Percentiles rank a stretch among this genome's conserved stretches.
These are phyloP conservation scores for Mystacornis crossleyi DNA, from an alignment of 2,113 vertebrate genomes.

Conservation along the genomic window DNA sequence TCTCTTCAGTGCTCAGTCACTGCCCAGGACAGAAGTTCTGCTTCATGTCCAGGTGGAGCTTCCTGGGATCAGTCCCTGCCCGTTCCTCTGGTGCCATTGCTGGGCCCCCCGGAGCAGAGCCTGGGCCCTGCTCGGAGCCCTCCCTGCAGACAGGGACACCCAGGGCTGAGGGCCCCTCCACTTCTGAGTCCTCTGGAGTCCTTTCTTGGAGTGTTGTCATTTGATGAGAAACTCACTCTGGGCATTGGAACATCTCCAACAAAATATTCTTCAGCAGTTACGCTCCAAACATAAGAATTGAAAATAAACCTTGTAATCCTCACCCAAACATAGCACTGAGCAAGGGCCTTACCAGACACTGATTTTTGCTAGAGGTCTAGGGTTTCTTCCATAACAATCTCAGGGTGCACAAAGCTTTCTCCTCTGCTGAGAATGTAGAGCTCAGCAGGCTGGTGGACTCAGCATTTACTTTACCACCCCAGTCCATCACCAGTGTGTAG, in stretches of 20 bases:
- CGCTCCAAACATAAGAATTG: not conserved
- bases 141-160: not conserved
- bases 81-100: not conserved
- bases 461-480: not conserved
- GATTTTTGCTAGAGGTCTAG: not conserved
- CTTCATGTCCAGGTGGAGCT: not conserved
- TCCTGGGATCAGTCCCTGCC: not conserved
- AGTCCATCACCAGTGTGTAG: not conserved
- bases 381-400: not conserved
- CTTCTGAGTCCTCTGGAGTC: not conserved
- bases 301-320: not conserved
- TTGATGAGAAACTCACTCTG: not conserved
- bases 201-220: not conserved
- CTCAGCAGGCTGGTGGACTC: not conserved
- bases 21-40: not conserved
- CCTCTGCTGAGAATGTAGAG: not conserved
- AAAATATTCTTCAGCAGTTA: not conserved
- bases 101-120: not conserved
- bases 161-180: not conserved
- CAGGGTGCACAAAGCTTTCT: not conserved
- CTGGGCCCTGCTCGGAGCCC: not conserved
- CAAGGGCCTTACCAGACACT: not conserved
- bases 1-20: rapidly evolving
- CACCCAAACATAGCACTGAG: not conserved
- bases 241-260: not conserved